Base-by-base conservation (phyloP, 2,888 invertebrate genomes). In the Ophioninae sp. region DNA sequence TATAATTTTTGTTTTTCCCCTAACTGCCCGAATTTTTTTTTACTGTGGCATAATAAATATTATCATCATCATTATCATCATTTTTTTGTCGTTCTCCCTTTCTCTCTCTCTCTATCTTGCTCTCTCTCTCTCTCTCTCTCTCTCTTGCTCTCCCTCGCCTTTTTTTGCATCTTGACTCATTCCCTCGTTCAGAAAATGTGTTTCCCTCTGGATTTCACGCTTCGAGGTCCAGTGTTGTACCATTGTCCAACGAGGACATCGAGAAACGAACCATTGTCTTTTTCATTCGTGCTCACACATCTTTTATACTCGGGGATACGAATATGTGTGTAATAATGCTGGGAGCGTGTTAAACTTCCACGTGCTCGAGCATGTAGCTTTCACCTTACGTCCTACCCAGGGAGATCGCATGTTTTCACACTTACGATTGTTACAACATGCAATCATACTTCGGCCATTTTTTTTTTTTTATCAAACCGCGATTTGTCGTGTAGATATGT, bases 171-270 rank as follows among this genome's bases (percentile, higher is more conserved):
- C 37, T n/a, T n/a, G 65, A 57, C 67, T 64, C 74, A 70, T 59
- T 78, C 79, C 78, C 70, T 62, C 79, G 74, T 79, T 69, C 68
- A 44, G 21, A 50, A 30, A 30, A 30, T 30, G 30, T 10, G 61
- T 78, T 64, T 64, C 64, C 39, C 69, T 72, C 69, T 64, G 74
- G 78, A 74, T 78, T 70, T 75, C 73, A 68, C 65, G 67, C 17
- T 59, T n/a, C 39, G 39, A n/a, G 83, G 83, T 84, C 82, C 83
- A 72, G 83, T 73, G 30, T 67, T 74, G 79, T 83, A 85, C 86
- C 86, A 87, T 87, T 87, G 86, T 87, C 86, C 86, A 82, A 84
- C 81, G 78, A 85, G 84, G 85, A 85, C 85, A 86, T 84, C 82
- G 75, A 83, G 75, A 79, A 80, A 81, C 79, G 80, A 83, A 84